Evolutionary conservation across 2,888 invertebrate species (phyloP), one percentile per base, ranked within the genome.

Genomic region (Eilema caniola): DNA sequence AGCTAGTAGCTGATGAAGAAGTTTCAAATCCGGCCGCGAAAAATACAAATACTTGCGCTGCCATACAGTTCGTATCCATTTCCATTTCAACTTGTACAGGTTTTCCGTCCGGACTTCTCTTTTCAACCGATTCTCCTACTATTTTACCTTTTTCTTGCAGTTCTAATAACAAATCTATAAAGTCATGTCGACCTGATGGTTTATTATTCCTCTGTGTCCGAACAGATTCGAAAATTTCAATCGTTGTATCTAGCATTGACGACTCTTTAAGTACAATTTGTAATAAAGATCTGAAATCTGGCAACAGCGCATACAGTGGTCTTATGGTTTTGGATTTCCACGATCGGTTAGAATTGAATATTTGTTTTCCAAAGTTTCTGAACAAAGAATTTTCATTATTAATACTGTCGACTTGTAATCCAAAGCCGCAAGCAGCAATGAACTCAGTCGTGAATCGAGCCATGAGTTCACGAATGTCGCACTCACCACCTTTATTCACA

Each of bases 11-110:
- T 0, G 92, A 92, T 0, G 95, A 93, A 0, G 94, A 93, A 0
- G 95, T 95, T 77, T 95, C 95, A 56, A 93, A 95, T 5, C 95
- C 95, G 20, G 94, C 95, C 11, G 85, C 88, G 37, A 93, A 93
- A 77, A 93, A 93, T 14, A 93, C 75, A 25, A 90, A 90, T 7
- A 90, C 86, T 77, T 93, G 93, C 8, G 92, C 90, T 3, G 79
- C 86, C 75, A 92, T 83, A 62, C 84, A 80, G n/a, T 78, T 69
- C 0, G 85, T 73, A 61, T 88, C 86, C 83, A 92, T 83, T 37
- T 91, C 88, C 81, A 91, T 79, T 68, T 89, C 88, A 0, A 86
- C 87, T 14, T 72, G 69, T 20, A 80, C 71, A 5, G 91, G 86
- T 3, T 83, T 85, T 0, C 93, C 93, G 33, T 92, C 89, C 2